phyloP scores from a whole-genome alignment of 2,888 invertebrate species.

The Lysandra coridon region DNA sequence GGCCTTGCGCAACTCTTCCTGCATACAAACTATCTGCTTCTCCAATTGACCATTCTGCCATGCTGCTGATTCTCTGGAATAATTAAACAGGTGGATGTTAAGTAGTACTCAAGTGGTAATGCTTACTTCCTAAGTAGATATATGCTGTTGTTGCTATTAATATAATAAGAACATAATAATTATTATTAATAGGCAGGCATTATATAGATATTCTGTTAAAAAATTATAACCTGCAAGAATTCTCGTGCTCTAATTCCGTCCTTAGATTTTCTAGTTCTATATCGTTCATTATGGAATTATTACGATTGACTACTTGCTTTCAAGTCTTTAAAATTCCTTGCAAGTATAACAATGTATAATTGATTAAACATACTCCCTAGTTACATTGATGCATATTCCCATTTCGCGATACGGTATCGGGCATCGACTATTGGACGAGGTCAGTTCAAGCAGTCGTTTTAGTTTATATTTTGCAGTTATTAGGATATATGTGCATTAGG shows the following conservation, averaged over 20 bases:
- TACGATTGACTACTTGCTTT: background rate
- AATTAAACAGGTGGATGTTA: background rate
- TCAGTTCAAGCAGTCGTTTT: background rate
- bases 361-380: conserved; percentile 44
- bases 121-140: background rate
- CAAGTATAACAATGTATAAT: conserved; percentile 32
- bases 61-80: conserved; percentile 65
- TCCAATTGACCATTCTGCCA: conserved; percentile 75
- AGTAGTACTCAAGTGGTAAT: background rate
- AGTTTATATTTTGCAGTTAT: background rate
- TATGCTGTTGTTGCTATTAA: too few species aligned
- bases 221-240: conserved; percentile 61
- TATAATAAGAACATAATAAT: background rate
- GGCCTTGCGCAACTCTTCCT: conserved; percentile 67
- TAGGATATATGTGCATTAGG: background rate
- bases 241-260: conserved; percentile 74
- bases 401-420: background rate
- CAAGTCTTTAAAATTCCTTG: background rate
- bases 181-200: too few species aligned
- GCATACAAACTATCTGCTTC: conserved; percentile 67
- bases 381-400: conserved; percentile 36
- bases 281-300: conserved; percentile 57
- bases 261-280: conserved; percentile 71
- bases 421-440: background rate
- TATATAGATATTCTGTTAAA: background rate